phyloP scores from a whole-genome alignment of 2,888 invertebrate species.

The Ypsolopha scabrella region DNA sequence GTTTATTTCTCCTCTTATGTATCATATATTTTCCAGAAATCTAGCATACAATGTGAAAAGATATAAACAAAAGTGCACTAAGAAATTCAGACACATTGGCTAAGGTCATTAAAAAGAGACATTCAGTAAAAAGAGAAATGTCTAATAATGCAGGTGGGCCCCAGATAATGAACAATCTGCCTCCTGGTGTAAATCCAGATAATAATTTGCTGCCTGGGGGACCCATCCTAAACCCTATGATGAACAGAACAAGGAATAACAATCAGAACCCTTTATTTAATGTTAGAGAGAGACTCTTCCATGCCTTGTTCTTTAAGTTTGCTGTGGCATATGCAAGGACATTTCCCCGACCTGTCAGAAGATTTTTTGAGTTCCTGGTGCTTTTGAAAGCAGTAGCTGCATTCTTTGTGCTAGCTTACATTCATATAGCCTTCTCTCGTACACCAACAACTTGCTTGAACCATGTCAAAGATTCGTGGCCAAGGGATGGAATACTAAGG shows the following conservation, averaged over 20 bases:
- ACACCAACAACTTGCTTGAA: conserved; percentile 94
- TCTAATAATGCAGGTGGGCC: conserved; percentile 35
- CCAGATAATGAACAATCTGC: conserved; percentile 50
- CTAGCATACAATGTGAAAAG: neutral
- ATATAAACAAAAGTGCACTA: neutral
- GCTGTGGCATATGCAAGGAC: conserved; percentile 92
- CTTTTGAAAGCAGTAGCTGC: conserved; percentile 82
- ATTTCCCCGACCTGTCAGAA: conserved; percentile 85
- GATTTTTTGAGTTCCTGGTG: conserved; percentile 86
- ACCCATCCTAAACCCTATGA: conserved; percentile 61
- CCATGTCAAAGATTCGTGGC: conserved; percentile 91
- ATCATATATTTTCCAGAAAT: neutral
- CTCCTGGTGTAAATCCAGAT: conserved; percentile 61
- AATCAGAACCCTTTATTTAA: conserved; percentile 84
- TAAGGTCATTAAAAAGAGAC: neutral
- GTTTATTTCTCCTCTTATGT: neutral
- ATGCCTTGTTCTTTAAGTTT: conserved; percentile 93
- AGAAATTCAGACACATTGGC: neutral
- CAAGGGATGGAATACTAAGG: conserved; percentile 92
- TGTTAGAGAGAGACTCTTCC: conserved; percentile 92
- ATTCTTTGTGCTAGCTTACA: conserved; percentile 92
- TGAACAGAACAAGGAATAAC: conserved; percentile 68
- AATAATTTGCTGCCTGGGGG: conserved; percentile 66
- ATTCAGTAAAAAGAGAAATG: conserved; percentile 7
- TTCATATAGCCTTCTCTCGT: conserved; percentile 94